phyloP scores from a whole-genome alignment of 2,113 vertebrate species.

The Cavia aperea region DNA sequence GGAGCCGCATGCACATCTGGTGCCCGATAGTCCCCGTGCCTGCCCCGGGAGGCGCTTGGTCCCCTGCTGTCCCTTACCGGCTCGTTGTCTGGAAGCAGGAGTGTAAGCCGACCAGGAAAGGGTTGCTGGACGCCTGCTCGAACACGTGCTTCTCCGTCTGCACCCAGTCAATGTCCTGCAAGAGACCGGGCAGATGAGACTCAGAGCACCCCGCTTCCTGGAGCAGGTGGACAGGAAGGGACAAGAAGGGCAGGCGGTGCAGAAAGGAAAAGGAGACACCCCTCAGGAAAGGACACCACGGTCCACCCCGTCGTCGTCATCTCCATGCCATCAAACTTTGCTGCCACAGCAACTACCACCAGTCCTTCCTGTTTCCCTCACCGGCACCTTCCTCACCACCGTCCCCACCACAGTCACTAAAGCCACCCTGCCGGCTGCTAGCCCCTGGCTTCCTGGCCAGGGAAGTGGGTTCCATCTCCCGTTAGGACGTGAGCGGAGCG shows the following conservation, averaged over 20 bases:
- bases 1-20: neutral
- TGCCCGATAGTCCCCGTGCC: fast-evolving
- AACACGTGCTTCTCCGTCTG: conserved; percentile 99
- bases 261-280: neutral
- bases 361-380: neutral
- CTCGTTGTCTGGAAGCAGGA: conserved; percentile 99
- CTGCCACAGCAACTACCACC: neutral
- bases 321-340: fast-evolving
- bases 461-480: neutral
- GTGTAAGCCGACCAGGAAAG: conserved; percentile 96
- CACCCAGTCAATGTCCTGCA: conserved; percentile 99
- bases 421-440: neutral
- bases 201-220: fast-evolving
- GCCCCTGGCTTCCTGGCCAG: neutral
- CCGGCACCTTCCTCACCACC: too few relatives aligned
- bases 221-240: neutral
- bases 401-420: neutral
- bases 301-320: neutral
- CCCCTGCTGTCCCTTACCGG: conserved; percentile 81
- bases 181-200: conserved; percentile 48
- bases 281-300: neutral
- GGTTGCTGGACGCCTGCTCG: conserved; percentile 96
- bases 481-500: neutral
- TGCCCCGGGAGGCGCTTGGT: fast-evolving
- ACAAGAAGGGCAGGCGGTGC: neutral